phyloP scores from a whole-genome alignment of 2,797 vertebrate genomes.

The Dipus sagitta region DNA sequence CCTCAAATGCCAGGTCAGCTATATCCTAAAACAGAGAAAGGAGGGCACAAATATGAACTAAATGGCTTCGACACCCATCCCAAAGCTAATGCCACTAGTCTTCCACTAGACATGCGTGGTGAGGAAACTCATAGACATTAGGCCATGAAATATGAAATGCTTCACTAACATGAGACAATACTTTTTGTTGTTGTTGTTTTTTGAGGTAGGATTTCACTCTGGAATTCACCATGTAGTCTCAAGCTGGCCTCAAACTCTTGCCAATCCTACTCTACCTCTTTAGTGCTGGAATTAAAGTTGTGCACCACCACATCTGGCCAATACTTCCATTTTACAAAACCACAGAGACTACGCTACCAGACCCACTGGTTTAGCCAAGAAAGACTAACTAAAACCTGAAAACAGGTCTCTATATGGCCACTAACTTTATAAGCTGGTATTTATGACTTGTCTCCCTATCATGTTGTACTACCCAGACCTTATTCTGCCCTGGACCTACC shows the following conservation, averaged over 20 bases:
- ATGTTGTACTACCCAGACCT: background rate
- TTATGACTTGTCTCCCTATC: background rate
- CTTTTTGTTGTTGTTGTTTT: background rate
- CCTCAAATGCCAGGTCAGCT: slow-evolving; percentile 97
- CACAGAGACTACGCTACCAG: background rate
- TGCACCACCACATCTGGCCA: background rate
- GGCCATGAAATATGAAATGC: background rate
- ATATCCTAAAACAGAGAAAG: slow-evolving; percentile 92
- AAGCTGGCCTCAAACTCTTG: too few relatives aligned
- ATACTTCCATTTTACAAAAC: background rate
- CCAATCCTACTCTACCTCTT: too few relatives aligned
- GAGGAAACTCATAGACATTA: background rate
- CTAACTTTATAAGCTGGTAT: background rate
- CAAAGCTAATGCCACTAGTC: background rate
- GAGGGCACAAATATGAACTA: background rate
- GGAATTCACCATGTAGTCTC: too few relatives aligned
- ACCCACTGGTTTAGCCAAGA: background rate
- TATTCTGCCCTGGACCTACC: slow-evolving; percentile 86
- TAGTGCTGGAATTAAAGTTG: too few relatives aligned
- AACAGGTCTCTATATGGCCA: background rate
- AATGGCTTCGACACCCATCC: background rate
- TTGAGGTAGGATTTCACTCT: too few relatives aligned
- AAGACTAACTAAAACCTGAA: background rate
- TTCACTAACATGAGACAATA: too few relatives aligned
- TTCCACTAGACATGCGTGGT: background rate